Evolutionary conservation across 2,113 vertebrate genomes (phyloP), one percentile per base, ranked within the genome.

Genomic region (Lucifuga dentata): DNA sequence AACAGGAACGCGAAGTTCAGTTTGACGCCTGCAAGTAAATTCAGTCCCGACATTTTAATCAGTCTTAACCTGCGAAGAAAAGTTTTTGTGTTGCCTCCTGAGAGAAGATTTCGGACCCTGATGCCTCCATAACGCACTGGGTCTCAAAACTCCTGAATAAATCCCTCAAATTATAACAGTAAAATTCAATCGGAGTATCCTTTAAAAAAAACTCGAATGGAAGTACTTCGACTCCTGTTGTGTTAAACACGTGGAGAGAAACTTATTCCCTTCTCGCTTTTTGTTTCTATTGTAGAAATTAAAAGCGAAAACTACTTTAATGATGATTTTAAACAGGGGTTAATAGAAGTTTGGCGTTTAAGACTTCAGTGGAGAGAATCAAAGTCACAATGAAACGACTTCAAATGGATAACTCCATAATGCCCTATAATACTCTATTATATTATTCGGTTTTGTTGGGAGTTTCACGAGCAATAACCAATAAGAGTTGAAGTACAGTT

Each of bases 391-490:
- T 51, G 69, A 76, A 66, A 67, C 49, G 49, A 44, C 15, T 26
- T 29, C 23, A 36, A 21, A 23, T 41, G 35, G 46, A 44, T 52
- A 61, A 58, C 16, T 16, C 3, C 15, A 41, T 45, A n/a, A 60
- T 0, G 24, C 26, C 67, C 61, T 40, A 5, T 38, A 60, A 58
- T 3, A 39, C 8, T 3, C 46, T 3, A 8, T 57, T 20, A 49
- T 23, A 49, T 48, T 72, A 68, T 39, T 15, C 57, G 57, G 39
- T 56, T 53, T 49, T 71, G 57, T 29, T 13, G 48, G 41, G 60
- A 76, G 38, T 81, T 83, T 81, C 35, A 62, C 73, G 44, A 67
- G 72, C 77, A 79, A 69, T 29, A 64, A 69, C 73, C 50, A 60
- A 63, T 40, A 45, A 76, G 78, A 80, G 72, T 81, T 68, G 48